Conservation (phyloP, 2,113 vertebrate species). For the Columba janthina region DNA sequence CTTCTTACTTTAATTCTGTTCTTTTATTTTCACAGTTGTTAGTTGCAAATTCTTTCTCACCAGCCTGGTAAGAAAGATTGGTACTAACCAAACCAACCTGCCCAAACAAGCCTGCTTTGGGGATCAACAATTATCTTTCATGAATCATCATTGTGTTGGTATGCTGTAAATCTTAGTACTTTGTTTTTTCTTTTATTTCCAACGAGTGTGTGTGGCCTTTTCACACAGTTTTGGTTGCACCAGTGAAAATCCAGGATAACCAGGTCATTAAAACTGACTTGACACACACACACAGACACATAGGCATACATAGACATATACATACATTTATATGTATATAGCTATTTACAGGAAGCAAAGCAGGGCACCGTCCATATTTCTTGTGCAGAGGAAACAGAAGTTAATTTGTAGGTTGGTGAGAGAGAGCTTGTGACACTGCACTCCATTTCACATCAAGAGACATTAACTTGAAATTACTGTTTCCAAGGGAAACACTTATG, state of each 20-base stretch:
- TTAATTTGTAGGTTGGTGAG: conserved; percentile 63
- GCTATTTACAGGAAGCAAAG: neutral
- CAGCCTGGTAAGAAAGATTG: neutral
- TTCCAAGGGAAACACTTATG: conserved; percentile 70
- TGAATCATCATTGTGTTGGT: neutral
- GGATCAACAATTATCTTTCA: neutral
- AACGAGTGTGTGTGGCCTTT: rapidly evolving
- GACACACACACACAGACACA: neutral
- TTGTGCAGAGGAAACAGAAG: conserved; percentile 1
- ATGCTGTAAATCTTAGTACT: neutral
- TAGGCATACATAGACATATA: neutral
- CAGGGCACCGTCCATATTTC: neutral
- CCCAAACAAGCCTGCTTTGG: neutral
- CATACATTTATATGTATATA: rapidly evolving
- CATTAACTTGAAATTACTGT: conserved; percentile 69
- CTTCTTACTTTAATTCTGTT: neutral
- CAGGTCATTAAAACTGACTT: neutral
- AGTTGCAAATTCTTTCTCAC: neutral
- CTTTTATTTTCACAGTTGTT: neutral
- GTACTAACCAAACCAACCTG: neutral
- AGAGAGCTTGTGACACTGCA: conserved; percentile 61
- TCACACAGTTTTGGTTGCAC: neutral
- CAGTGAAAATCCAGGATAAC: neutral
- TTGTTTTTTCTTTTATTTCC: neutral
- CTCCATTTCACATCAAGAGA: conserved; percentile 70